These are phyloP conservation scores for Nettapus auritus DNA, from an alignment of 2,113 vertebrate genomes.

Conservation along the genomic window DNA sequence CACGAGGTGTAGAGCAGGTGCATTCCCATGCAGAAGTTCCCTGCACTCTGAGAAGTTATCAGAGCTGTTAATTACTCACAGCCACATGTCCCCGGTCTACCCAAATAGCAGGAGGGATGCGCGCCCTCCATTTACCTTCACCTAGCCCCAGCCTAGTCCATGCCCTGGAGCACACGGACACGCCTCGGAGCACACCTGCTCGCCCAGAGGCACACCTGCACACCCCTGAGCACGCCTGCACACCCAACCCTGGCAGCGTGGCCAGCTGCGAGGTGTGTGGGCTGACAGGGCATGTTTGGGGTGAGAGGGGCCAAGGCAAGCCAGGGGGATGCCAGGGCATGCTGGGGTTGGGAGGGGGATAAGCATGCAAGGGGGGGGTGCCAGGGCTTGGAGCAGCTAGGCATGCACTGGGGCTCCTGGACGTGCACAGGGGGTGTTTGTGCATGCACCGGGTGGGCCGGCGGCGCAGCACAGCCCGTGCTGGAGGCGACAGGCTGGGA, in stretches of 20 bases:
- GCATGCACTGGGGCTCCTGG: neutral
- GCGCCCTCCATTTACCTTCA: neutral
- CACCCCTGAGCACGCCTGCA: neutral
- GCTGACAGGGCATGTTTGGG: accelerated
- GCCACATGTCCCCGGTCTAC: neutral
- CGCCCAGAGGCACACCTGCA: neutral
- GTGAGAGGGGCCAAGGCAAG: no score
- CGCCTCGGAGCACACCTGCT: neutral
- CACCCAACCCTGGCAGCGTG: accelerated
- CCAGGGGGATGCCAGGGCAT: neutral
- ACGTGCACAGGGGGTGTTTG: no score
- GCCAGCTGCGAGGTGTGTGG: accelerated
- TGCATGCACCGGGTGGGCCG: no score
- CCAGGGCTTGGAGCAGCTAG: neutral
- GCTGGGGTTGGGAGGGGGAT: neutral
- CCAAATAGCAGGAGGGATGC: neutral
- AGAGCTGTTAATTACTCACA: neutral
- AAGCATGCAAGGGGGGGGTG: no score
- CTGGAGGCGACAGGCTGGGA: neutral
- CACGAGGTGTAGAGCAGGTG: neutral
- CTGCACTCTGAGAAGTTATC: neutral
- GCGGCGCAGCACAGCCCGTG: no score
- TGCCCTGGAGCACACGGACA: accelerated
- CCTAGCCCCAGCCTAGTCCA: neutral
- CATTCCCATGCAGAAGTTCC: neutral